Evolutionary conservation across 2,113 vertebrate genomes (phyloP).

Genomic region (Rhinogobius similis): DNA sequence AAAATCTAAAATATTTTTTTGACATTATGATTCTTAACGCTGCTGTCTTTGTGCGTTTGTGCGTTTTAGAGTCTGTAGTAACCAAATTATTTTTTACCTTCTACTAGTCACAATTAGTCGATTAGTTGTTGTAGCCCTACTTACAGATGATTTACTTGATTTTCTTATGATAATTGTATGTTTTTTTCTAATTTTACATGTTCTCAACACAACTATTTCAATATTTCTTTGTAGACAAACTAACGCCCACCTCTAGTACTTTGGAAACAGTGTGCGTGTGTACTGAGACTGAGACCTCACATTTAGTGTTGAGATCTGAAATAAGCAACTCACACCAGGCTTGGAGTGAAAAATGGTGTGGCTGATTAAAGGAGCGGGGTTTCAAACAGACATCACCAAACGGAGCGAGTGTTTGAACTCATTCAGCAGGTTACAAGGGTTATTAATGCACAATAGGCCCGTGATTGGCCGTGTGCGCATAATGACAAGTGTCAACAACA

Average conservation of each 20-base stretch:
- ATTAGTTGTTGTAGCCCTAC: no score
- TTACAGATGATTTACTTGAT: no score
- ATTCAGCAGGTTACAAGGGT: conserved; percentile 15
- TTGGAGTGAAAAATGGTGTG: conserved; percentile 21
- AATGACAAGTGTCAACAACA: conserved; percentile 38
- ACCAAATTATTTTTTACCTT: no score
- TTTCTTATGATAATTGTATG: no score
- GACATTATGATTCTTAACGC: no score
- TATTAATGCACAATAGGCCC: conserved; percentile 11
- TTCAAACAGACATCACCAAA: conserved; percentile 18
- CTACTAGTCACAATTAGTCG: no score
- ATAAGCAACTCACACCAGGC: conserved; percentile 27
- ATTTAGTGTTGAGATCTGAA: conserved; percentile 47
- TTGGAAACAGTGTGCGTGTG: conserved; percentile 12
- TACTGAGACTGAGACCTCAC: conserved; percentile 44
- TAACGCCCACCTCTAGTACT: neutral
- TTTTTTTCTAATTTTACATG: no score
- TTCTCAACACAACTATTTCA: no score
- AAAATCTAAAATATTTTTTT: no score
- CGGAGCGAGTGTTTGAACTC: neutral
- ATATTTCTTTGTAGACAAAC: neutral
- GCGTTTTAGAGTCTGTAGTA: no score
- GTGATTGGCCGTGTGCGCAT: neutral
- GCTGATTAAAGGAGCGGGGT: conserved; percentile 35
- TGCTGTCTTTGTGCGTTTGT: no score